Evolutionary conservation across 2,113 vertebrate species (phyloP).

Genomic region (Erinaceus europaeus): DNA sequence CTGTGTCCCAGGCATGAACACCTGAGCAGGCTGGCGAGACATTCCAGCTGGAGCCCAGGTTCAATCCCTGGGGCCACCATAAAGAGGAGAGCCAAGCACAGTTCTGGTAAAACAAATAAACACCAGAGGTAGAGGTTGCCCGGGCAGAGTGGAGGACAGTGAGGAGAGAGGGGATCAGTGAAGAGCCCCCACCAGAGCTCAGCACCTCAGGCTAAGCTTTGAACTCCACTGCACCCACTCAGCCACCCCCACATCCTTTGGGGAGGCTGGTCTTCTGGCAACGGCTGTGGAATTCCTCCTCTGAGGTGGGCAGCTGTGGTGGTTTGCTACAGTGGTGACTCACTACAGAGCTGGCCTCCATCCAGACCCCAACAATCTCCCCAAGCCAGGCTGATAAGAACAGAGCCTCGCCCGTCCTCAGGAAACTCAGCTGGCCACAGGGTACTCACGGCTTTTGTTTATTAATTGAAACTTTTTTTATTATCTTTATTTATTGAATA

Average conservation of each 20-base stretch:
- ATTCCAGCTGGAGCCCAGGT: too few relatives aligned
- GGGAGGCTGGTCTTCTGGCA: accelerated
- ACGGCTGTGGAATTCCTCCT: not conserved
- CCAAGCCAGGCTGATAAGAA: not conserved
- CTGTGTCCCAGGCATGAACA: not conserved
- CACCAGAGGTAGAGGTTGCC: too few relatives aligned
- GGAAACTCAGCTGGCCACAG: not conserved
- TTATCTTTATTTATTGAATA: too few relatives aligned
- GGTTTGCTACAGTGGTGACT: not conserved
- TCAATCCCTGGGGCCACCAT: too few relatives aligned
- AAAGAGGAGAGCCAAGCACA: too few relatives aligned
- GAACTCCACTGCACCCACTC: accelerated
- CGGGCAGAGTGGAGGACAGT: accelerated
- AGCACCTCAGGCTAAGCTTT: not conserved
- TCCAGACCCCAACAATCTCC: slow-evolving; percentile 22
- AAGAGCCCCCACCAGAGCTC: not conserved
- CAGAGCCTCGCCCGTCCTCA: slow-evolving; percentile 1
- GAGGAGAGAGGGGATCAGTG: accelerated
- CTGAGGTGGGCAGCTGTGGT: not conserved
- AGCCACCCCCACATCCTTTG: accelerated
- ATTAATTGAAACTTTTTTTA: too few relatives aligned
- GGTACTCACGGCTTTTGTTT: too few relatives aligned
- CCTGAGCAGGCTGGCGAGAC: too few relatives aligned
- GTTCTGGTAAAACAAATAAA: too few relatives aligned
- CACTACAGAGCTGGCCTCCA: not conserved